Evolutionary conservation across 2,888 invertebrate genomes (phyloP), one percentile per base, ranked within the genome.

Genomic region (Hanleya hanleyi): DNA sequence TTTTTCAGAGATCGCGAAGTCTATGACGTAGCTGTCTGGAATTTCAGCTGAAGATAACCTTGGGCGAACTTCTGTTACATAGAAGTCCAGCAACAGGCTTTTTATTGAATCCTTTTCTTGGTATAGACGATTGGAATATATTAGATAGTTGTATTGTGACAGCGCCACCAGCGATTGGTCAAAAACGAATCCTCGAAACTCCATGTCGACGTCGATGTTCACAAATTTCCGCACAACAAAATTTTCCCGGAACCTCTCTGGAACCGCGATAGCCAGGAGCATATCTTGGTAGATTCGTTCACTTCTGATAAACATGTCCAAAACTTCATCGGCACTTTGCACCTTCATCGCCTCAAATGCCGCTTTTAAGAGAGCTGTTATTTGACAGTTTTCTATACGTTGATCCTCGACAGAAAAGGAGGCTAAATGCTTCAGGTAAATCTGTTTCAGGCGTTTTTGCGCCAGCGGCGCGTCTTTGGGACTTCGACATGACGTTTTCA

Each of bases 231-330:
- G 71, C 1, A 86, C 77, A 5, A 86, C 83, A 72, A 85, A 86
- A 74, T 86, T 80, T 77, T 86, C 86, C 37, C 81, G 67, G 66
- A 83, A 86, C 18, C 80, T 73, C 38, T 77, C 72, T 35, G 57
- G 15, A 62, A 81, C 79, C 36, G 84, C 80, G 26, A 83, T 69
- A 6, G 86, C 86, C 33, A 86, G 74, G 29, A 85, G 67, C 51
- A 86, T 71, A 69, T 86, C 86, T 73, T 86, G 86, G 70, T 83
- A 86, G 26, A 85, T 83, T 32, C 86, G 62, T 68, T 86, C 86
- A 75, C 86, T 86, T 29, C 84, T 69, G 5, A 85, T 29, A 51
- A 83, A 83, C 83, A 84, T 83, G 62, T 86, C 83, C 47, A 86
- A 64, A 1, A 84, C 84, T 35, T 85, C 83, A 15, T 51, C 67